phyloP scores from a whole-genome alignment of 2,888 invertebrate species.

The Bellardia bayeri region DNA sequence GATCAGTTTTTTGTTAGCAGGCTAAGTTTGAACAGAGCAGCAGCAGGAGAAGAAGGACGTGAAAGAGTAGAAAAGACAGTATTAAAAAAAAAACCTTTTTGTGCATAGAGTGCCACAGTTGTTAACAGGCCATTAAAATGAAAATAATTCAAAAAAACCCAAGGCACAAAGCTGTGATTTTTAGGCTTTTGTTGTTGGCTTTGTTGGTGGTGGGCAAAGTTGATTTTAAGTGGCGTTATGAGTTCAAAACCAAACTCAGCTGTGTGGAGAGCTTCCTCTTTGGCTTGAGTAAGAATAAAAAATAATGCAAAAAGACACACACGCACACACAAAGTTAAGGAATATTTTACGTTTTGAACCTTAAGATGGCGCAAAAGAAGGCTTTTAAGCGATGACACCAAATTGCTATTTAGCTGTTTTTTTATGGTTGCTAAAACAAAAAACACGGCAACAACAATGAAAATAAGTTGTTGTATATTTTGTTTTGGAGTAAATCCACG shows the following conservation, averaged over 20 bases:
- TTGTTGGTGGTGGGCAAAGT: conserved; percentile 70
- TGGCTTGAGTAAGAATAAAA: conserved; percentile 48
- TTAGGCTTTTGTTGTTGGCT: conserved; percentile 63
- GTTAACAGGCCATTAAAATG: conserved; percentile 75
- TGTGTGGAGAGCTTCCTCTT: background rate
- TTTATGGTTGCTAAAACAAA: conserved; percentile 60
- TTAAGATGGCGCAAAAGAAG: conserved; percentile 76
- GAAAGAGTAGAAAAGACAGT: background rate
- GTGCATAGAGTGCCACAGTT: conserved; percentile 65
- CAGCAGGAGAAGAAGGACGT: background rate
- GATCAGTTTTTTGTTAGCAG: background rate
- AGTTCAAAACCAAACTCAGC: conserved; percentile 53
- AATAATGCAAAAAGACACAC: conserved; percentile 63
- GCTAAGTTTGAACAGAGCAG: background rate
- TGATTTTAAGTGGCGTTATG: conserved; percentile 75
- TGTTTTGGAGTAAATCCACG: conserved; percentile 59
- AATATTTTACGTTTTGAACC: conserved; percentile 19
- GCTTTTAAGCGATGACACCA: conserved; percentile 84
- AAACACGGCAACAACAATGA: conserved; percentile 15
- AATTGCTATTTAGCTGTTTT: conserved; percentile 83
- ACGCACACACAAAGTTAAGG: background rate
- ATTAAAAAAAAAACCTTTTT: conserved; percentile 65
- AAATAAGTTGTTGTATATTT: conserved; percentile 61
- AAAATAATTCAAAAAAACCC: conserved; percentile 45
- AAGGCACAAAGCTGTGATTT: conserved; percentile 41